A percentile compares a stretch with the other conserved stretches of the same genome.
These are phyloP conservation scores for Bothrops jararaca DNA, from an alignment of 2,113 vertebrate species.

Conservation along the genomic window DNA sequence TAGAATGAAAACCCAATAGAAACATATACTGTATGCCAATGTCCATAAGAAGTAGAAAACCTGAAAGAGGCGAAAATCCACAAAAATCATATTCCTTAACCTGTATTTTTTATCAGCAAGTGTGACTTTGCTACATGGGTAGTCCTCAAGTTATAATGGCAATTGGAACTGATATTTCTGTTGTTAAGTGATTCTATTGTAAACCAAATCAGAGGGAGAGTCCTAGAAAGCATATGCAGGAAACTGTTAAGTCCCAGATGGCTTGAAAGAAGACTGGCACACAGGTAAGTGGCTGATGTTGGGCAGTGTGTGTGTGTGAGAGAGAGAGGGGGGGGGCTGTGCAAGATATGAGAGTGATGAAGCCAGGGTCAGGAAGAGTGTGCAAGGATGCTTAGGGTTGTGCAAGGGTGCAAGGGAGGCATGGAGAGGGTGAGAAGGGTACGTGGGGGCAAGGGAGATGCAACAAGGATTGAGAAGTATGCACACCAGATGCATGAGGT, in stretches of 20 bases:
- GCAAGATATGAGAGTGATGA: not conserved
- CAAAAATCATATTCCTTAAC: not conserved
- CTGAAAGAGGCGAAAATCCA: not conserved
- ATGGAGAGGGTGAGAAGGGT: not conserved
- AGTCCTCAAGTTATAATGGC: not conserved
- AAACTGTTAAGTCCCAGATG: not conserved
- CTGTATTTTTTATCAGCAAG: not conserved
- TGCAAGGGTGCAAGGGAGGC: not conserved
- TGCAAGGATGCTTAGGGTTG: not conserved
- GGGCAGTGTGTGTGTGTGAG: not conserved
- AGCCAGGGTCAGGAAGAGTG: not conserved
- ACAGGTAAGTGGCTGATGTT: not conserved
- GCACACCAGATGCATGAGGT: too few relatives aligned
- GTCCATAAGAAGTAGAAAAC: not conserved
- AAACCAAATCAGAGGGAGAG: not conserved
- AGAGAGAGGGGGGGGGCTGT: not conserved
- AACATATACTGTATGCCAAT: not conserved
- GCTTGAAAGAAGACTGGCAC: not conserved
- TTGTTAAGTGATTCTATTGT: not conserved
- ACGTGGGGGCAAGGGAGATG: not conserved
- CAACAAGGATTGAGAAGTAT: not conserved
- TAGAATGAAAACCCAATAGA: not conserved
- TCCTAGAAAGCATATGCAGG: not conserved
- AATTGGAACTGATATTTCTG: not conserved
- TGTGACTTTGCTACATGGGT: not conserved